These are phyloP conservation scores for Pachycephala philippinensis DNA, from an alignment of 2,113 vertebrate genomes.

Conservation along the genomic window DNA sequence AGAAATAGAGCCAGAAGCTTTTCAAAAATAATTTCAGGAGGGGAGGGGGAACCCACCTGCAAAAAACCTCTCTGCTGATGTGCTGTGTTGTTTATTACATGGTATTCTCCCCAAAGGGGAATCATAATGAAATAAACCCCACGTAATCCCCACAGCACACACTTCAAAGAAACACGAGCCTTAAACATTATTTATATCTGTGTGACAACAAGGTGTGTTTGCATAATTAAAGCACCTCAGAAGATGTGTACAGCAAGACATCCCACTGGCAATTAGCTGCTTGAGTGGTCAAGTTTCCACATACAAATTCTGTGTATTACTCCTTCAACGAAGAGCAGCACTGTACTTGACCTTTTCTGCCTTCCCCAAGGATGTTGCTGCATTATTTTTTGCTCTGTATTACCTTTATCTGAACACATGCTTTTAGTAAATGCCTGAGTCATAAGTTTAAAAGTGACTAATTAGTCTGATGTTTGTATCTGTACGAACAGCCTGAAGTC, in stretches of 20 bases:
- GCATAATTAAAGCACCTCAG: constrained; percentile 50
- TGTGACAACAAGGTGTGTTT: constrained; percentile 42
- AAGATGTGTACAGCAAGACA: constrained; percentile 30
- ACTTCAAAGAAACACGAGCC: not conserved
- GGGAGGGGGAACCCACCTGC: not conserved
- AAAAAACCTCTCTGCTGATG: not conserved
- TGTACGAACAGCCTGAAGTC: not conserved
- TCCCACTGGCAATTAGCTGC: constrained; percentile 49
- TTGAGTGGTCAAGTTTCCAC: constrained; percentile 21
- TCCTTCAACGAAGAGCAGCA: not conserved
- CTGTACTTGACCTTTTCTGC: constrained; percentile 23
- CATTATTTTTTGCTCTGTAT: not conserved
- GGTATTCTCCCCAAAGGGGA: not conserved
- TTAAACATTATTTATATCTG: constrained; percentile 7
- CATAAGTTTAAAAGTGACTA: not conserved
- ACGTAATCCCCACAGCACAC: not conserved
- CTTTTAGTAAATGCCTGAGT: not conserved
- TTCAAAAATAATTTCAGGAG: not conserved
- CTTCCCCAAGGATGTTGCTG: not conserved
- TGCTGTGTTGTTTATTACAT: not conserved
- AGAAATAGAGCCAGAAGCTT: constrained; percentile 35
- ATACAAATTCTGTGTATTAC: not conserved
- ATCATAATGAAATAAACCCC: not conserved
- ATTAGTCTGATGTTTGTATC: not conserved
- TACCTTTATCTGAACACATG: not conserved